Evolutionary conservation across 2,888 invertebrate species (phyloP).

Genomic region (Drosophila affinis): DNA sequence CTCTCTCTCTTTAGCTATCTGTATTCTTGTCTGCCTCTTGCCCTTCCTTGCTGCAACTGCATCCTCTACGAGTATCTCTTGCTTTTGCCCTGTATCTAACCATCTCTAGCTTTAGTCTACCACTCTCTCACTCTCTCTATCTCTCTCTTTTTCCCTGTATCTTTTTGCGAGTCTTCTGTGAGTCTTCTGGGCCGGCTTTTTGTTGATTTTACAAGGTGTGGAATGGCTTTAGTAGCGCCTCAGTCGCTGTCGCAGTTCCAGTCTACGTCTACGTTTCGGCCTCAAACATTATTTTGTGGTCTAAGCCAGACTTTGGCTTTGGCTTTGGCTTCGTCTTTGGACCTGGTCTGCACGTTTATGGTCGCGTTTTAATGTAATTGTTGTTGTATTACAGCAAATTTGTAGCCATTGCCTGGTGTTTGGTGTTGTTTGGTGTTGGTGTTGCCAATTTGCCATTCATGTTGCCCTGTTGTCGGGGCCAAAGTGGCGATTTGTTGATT

Average conservation of each 20-base stretch:
- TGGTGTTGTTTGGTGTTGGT: conserved; percentile 39
- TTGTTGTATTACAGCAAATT: conserved; percentile 80
- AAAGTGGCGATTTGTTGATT: conserved; percentile 71
- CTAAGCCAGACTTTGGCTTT: conserved; percentile 45
- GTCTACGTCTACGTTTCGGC: conserved; percentile 60
- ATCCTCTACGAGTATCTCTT: conserved; percentile 14
- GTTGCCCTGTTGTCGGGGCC: conserved; percentile 61
- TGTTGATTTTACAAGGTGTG: conserved; percentile 80
- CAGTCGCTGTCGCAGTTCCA: conserved; percentile 26
- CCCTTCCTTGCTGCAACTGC: neutral
- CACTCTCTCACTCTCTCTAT: conserved; percentile 1
- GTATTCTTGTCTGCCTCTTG: neutral
- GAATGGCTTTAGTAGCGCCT: conserved; percentile 81
- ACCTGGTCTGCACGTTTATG: conserved; percentile 69
- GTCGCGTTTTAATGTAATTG: conserved; percentile 81
- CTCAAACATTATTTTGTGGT: conserved; percentile 61
- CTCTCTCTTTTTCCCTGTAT: conserved; percentile 8
- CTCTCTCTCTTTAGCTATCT: conserved; percentile 31
- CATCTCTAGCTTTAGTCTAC: conserved; percentile 9
- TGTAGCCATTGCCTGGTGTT: conserved; percentile 57
- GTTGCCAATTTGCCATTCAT: conserved; percentile 75
- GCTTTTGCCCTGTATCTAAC: neutral
- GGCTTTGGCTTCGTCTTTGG: conserved; percentile 31
- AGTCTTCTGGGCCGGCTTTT: conserved; percentile 59
- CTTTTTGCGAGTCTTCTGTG: conserved; percentile 15